Evolutionary conservation across 2,113 vertebrate species (phyloP).

Genomic region (Menura novaehollandiae): DNA sequence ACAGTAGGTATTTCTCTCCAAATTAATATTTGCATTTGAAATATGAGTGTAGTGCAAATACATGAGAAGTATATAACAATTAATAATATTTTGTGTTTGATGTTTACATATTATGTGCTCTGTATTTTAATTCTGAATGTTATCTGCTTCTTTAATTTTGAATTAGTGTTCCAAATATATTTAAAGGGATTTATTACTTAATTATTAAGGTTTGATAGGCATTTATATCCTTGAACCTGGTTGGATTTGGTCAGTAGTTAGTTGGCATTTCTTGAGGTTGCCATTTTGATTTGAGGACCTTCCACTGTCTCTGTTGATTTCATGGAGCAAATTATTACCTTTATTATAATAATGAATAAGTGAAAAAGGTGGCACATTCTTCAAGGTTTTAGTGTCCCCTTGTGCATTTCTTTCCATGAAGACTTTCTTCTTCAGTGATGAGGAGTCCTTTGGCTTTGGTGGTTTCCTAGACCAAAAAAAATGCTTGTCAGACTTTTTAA

Average conservation of each 20-base stretch:
- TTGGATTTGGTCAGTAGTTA: background rate
- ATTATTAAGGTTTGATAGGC: background rate
- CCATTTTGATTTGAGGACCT: background rate
- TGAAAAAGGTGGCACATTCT: background rate
- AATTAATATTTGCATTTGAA: conserved; percentile 63
- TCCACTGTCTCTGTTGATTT: background rate
- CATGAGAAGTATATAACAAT: conserved; percentile 54
- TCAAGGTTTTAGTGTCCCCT: background rate
- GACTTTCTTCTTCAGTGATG: background rate
- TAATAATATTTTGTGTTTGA: conserved; percentile 61
- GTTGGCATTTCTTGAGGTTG: background rate
- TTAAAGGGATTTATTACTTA: conserved; percentile 18
- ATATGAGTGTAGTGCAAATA: conserved; percentile 52
- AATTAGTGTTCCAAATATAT: conserved; percentile 28
- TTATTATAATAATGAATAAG: background rate
- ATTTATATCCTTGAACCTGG: background rate
- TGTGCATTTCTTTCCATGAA: background rate
- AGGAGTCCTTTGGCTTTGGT: background rate
- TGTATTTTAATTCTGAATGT: conserved; percentile 49
- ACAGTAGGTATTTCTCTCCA: conserved; percentile 50
- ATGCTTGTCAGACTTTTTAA: background rate
- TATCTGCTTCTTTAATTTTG: conserved; percentile 23
- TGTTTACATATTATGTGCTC: conserved; percentile 40
- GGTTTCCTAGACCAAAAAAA: background rate
- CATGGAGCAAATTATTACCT: background rate